phyloP scores from a whole-genome alignment of 2,113 vertebrate genomes.

The Semnopithecus entellus region DNA sequence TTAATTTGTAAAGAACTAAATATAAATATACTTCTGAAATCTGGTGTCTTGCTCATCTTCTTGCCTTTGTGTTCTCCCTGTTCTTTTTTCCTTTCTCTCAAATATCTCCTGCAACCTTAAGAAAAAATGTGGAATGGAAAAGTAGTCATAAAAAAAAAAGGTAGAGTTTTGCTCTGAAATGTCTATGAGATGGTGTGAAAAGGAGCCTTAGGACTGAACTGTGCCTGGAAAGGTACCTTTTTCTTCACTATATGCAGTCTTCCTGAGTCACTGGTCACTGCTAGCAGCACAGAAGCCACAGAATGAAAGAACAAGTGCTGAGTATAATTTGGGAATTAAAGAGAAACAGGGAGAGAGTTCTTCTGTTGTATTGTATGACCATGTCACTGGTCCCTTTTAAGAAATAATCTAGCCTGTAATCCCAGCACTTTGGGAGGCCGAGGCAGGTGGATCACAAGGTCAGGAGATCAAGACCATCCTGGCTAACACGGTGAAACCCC shows the following conservation, averaged over 20 bases:
- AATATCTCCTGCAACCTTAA: not conserved
- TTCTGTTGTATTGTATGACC: not conserved
- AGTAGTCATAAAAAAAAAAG: not conserved
- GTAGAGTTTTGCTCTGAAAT: not conserved
- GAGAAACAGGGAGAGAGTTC: not conserved
- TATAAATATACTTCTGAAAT: not conserved
- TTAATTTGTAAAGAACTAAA: constrained; percentile 1
- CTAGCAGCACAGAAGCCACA: not conserved
- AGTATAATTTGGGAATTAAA: not conserved
- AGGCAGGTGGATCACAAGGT: too few species aligned
- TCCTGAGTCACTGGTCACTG: not conserved
- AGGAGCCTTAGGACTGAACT: not conserved
- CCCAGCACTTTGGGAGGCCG: too few species aligned
- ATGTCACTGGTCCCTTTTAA: not conserved
- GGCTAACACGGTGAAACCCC: too few species aligned
- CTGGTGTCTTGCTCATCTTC: not conserved
- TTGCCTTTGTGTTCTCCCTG: not conserved
- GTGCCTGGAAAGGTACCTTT: not conserved
- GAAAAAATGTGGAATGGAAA: not conserved
- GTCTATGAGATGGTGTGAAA: not conserved
- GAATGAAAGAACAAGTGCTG: not conserved
- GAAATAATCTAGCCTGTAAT: too few species aligned
- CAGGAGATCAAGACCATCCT: too few species aligned
- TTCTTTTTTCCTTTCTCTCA: not conserved
- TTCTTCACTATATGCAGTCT: not conserved